Evolutionary conservation across 2,113 vertebrate genomes (phyloP), one percentile per base, ranked within the genome.

Genomic region (Azemiops feae): DNA sequence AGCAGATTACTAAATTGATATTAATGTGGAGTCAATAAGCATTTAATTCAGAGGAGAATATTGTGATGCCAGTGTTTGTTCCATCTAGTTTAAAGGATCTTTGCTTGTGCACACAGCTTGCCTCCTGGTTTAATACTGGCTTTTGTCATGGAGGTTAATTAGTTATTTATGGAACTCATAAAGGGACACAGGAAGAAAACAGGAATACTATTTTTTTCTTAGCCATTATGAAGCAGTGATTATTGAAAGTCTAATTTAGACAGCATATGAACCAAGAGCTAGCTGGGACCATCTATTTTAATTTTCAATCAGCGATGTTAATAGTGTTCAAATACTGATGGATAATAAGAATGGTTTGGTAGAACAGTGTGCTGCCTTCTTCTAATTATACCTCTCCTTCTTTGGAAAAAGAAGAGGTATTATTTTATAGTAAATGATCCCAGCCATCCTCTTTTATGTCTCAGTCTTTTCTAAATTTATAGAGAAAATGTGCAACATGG

Each of bases 1-100:
- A 97, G 97, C 97, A 98, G 97, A 97, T 98, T 98, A 97, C 97
- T 98, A 98, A 98, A 98, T 97, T 97, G 97, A 96, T 98, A 97
- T 97, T 98, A 98, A 97, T 87, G 3, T 96, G 97, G 96, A 98
- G 97, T 98, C 97, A 98, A 97, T 98, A 98, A 96, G 95, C 97
- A 97, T 98, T 98, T 98, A 97, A 97, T 98, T 97, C 97, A 97
- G 94, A 95, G 89, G 91, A 97, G 96, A 97, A 93, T 94, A 89
- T 92, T n/a, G 87, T 85, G 92, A 96, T 57, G 92, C 93, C 89
- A 96, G 69, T 16, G 55, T 81, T 94, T 95, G 94, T 92, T 96
- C 94, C 34, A 0, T 58, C 54, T 94, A 89, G 91, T 93, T 97
- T 94, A 93, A 92, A 94, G 96, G 91, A 96, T 96, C 92, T 94